phyloP scores from a whole-genome alignment of 1,140 invertebrate genomes.

The Bursaphelenchus mucronatus region DNA sequence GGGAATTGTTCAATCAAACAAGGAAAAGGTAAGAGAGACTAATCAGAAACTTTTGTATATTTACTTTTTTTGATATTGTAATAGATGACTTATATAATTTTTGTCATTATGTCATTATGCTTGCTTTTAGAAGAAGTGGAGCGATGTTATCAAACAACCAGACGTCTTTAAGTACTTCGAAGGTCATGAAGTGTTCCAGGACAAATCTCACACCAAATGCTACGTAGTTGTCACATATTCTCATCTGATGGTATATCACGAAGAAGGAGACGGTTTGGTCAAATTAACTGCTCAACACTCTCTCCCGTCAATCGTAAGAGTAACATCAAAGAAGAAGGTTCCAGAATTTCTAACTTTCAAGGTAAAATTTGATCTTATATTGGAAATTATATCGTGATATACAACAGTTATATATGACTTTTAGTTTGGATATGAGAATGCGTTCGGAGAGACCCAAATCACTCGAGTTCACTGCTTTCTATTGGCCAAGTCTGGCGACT shows the following conservation, averaged over 20 bases:
- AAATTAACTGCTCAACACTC: conserved; percentile 78
- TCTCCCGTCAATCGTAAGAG: conserved; percentile 88
- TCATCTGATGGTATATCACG: conserved; percentile 44
- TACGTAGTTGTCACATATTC: conserved; percentile 39
- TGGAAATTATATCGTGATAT: too few relatives aligned
- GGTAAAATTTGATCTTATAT: conserved; percentile 18
- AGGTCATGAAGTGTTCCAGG: conserved; percentile 30
- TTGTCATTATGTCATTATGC: not conserved
- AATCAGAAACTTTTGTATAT: not conserved
- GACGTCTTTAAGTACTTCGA: conserved; percentile 43
- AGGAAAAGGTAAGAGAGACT: not conserved
- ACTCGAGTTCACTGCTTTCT: conserved; percentile 39
- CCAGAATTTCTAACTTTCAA: conserved; percentile 93
- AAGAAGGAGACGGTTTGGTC: conserved; percentile 67
- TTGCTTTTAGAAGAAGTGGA: conserved; percentile 43
- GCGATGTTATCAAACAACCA: conserved; percentile 39
- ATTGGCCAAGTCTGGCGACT: conserved; percentile 45
- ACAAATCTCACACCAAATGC: conserved; percentile 27
- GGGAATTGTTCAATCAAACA: conserved; percentile 26
- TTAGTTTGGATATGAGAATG: conserved; percentile 46
- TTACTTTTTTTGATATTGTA: not conserved
- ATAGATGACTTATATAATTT: not conserved
- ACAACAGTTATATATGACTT: not conserved
- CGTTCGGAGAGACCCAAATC: conserved; percentile 42
- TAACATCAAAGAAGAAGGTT: conserved; percentile 85